Conservation (phyloP, 2,888 invertebrate species). For the Quadroppia sp. region DNA sequence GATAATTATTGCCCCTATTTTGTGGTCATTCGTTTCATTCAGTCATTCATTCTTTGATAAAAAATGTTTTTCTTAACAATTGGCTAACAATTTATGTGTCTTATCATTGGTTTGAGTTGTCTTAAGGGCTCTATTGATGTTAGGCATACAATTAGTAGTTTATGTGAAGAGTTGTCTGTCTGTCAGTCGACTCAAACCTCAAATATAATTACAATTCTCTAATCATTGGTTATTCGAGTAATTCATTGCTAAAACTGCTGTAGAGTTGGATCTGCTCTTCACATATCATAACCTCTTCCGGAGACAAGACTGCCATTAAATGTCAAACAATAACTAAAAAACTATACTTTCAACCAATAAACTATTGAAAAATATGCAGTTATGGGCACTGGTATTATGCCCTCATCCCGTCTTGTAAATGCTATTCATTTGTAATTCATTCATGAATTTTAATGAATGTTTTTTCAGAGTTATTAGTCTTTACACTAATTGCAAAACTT, state of each 20-base stretch:
- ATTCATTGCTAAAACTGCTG: not conserved
- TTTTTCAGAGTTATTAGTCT: too few relatives aligned
- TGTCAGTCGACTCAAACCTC: slow-evolving; percentile 3
- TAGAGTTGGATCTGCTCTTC: not conserved
- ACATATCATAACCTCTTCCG: slow-evolving; percentile 4
- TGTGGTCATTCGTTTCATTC: not conserved
- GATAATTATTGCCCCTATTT: not conserved
- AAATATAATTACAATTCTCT: not conserved
- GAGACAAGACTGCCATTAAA: slow-evolving; percentile 16
- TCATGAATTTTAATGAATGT: too few relatives aligned
- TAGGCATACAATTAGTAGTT: not conserved
- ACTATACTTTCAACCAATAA: not conserved
- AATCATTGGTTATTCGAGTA: not conserved
- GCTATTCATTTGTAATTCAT: not conserved
- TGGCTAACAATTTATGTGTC: not conserved
- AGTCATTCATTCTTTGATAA: too few relatives aligned
- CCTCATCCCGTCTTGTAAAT: too few relatives aligned
- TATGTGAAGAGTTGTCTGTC: slow-evolving; percentile 4
- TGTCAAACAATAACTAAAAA: not conserved
- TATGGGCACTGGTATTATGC: not conserved
- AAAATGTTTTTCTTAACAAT: too few relatives aligned
- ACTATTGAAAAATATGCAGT: slow-evolving; percentile 4
- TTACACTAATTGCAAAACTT: too few relatives aligned
- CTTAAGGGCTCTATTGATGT: slow-evolving; percentile 8
- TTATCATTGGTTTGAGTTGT: not conserved